A percentile compares a stretch with the other conserved stretches of the same genome.
Evolutionary conservation across 2,797 vertebrate species (phyloP).

Genomic region (Crocodylus rhombifer): DNA sequence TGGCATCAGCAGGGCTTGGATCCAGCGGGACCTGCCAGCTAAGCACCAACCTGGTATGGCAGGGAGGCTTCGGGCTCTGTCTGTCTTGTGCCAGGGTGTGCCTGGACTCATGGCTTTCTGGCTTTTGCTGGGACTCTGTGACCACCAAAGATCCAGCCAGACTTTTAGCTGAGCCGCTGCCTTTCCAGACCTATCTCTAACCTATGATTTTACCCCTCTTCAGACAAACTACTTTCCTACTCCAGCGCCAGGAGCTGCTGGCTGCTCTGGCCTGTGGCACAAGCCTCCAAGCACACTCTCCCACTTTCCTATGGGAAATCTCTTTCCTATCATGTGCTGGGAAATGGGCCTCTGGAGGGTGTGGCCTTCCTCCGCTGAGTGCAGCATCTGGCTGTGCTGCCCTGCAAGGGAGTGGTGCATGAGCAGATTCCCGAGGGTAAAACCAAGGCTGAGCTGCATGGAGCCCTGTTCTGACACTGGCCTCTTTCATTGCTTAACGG

Average conservation of each 20-base stretch:
- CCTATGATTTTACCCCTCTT: not conserved
- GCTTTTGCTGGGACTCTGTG: no score
- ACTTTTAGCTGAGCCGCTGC: not conserved
- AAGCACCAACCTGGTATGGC: no score
- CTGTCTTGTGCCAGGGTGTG: no score
- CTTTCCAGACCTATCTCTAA: not conserved
- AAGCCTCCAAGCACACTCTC: no score
- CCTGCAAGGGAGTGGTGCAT: not conserved
- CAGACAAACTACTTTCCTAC: not conserved
- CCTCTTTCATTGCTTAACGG: not conserved
- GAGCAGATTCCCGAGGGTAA: not conserved
- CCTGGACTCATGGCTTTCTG: no score
- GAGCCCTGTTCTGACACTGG: not conserved
- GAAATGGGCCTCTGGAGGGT: not conserved
- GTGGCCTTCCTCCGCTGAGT: not conserved
- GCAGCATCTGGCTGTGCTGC: not conserved
- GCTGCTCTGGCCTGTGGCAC: not conserved
- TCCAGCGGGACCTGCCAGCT: not conserved
- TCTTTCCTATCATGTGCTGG: not conserved
- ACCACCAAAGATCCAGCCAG: no score
- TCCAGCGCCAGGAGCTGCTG: rapidly evolving
- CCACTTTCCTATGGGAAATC: not conserved
- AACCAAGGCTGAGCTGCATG: rapidly evolving
- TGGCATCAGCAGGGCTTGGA: not conserved
- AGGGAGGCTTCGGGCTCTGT: no score